Base-by-base conservation (phyloP, 2,888 invertebrate genomes). In the Metopia argyrocephala region DNA sequence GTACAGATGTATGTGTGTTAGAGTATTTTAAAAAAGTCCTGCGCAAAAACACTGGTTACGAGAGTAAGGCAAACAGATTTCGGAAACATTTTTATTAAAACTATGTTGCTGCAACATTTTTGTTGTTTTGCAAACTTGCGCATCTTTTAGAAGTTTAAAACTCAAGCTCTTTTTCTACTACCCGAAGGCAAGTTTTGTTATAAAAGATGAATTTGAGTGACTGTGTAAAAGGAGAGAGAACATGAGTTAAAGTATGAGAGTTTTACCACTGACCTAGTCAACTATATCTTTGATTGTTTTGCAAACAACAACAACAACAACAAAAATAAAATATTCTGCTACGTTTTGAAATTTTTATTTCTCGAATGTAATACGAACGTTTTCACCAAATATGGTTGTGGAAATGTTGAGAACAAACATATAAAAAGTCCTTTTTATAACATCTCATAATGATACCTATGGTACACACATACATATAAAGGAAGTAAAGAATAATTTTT, bases 191-290 rank as follows among this genome's bases (percentile, higher is more conserved):
- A 31, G 7, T 31, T 31, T 31, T n/a, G n/a, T n/a, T n/a, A n/a
- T n/a, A n/a, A 0, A 31, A 31, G 9, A 31, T 12, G 9, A 38
- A 38, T 12, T 38, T 38, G 38, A 38, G 38, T 38, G 15, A 38
- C 9, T 38, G 38, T 12, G 38, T 3, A 38, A 38, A 15, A 15
- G 15, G 38, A 45, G 50, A 52, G 75, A 25, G 75, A 57, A 59
- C n/a, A 61, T n/a, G 23, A 45, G n/a, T 20, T 1, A 28, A 23
- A 52, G 9, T 59, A 7, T 12, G 15, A 23, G 15, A 65, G 38
- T 38, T 18, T 25, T 57, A 74, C 81, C 74, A 81, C 81, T 81
- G 81, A 81, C 81, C 81, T 81, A 81, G 74, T 81, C 81, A 81
- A 81, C 76, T 74, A 69, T 65, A 65, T 69, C 65, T 15, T 21